A percentile compares a stretch with the other conserved stretches of the same genome.
Conservation (phyloP, 2,797 vertebrate genomes). For the Brachyalestes nurse region DNA sequence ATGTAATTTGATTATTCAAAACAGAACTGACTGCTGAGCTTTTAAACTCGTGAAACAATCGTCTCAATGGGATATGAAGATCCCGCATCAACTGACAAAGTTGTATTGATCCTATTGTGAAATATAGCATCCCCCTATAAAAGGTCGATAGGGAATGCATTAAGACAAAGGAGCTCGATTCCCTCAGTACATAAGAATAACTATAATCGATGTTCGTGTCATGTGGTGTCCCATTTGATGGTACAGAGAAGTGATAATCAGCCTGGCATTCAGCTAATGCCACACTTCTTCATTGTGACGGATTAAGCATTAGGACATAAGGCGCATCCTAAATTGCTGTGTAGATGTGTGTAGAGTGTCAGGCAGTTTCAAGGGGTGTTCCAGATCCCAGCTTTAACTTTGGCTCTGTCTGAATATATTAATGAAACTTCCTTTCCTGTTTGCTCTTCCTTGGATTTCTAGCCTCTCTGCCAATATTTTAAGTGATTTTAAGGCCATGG, state of each 20-base stretch:
- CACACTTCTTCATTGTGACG: neutral
- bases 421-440: neutral
- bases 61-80: conserved; percentile 1
- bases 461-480: neutral
- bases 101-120: conserved; percentile 15
- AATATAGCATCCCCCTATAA: neutral
- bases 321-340: neutral
- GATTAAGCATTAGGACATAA: neutral
- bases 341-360: neutral
- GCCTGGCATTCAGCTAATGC: conserved; percentile 10
- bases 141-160: conserved; percentile 24
- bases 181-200: conserved; percentile 5
- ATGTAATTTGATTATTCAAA: conserved; percentile 13
- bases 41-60: conserved; percentile 3
- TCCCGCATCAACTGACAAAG: conserved; percentile 2
- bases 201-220: conserved; percentile 9
- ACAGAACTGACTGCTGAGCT: neutral
- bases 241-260: conserved; percentile 10
- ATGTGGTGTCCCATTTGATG: conserved; percentile 9
- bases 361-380: neutral
- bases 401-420: neutral
- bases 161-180: conserved; percentile 15
- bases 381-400: neutral
- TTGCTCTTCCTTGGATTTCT: neutral
- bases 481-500: neutral